Evolutionary conservation across 2,797 vertebrate genomes (phyloP), one percentile per base, ranked within the genome.

Genomic region (Mus caroli): DNA sequence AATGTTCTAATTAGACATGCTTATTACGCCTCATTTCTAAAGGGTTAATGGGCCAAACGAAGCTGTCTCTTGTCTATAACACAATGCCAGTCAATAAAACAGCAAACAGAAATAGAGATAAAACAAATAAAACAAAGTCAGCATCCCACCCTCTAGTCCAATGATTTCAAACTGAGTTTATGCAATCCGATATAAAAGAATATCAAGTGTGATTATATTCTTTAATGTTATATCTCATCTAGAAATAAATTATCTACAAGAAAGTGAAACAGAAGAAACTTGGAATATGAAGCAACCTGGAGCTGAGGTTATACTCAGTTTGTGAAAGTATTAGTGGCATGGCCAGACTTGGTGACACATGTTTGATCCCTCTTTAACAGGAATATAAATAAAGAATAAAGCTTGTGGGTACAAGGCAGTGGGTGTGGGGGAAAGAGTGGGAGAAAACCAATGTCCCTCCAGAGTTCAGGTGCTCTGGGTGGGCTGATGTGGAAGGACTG

Each of bases 151-250:
- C 19, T 77, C 43, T 85, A 80, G 76, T 46, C 24, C 87, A 91
- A 96, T 97, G 58, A 90, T 69, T 43, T 60, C 64, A 95, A 90
- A 92, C 71, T 64, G 75, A 77, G 73, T 94, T 97, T 78, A 90
- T 94, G 67, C 7, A 78, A 75, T 46, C 88, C 58, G 80, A 96
- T 88, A 37, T 87, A 94, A 95, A 88, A 71, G 93, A 58, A 77
- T 88, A 46, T 92, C 37, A 67, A 86, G 0, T 85, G 73, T 62
- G 46, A 60, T 90, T 92, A 83, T 83, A 52, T 58, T 3, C 58
- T 86, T 94, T 95, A 90, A 90, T 93, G 28, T 88, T 90, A 52
- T 37, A 12, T 82, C 31, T 88, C 92, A 90, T 88, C 77, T 71
- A 82, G 67, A 88, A 52, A 95, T 19, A 90, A 88, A 86, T 94